Evolutionary conservation across 2,888 invertebrate species (phyloP).

Genomic region (Salpingus planirostris): DNA sequence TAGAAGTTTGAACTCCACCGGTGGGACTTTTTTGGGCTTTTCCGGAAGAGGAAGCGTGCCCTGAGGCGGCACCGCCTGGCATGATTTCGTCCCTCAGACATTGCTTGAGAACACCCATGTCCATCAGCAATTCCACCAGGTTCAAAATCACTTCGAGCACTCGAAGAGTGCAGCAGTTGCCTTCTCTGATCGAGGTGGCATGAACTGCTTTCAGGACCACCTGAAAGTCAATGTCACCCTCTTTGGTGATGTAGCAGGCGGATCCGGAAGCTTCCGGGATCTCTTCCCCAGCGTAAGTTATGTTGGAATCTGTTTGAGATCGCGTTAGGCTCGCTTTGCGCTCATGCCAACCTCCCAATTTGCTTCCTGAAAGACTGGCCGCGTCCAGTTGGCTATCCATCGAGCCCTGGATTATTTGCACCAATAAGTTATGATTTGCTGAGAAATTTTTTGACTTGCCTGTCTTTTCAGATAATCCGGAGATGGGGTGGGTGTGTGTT

Average conservation of each 20-base stretch:
- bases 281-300: slow-evolving; percentile 79
- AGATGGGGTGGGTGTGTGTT: slow-evolving; percentile 88
- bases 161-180: slow-evolving; percentile 71
- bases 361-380: slow-evolving; percentile 51
- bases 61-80: slow-evolving; percentile 17
- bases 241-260: slow-evolving; percentile 84
- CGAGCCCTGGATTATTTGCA: slow-evolving; percentile 53
- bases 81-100: slow-evolving; percentile 45
- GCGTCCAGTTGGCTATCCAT: slow-evolving; percentile 77
- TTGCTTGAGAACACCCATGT: slow-evolving; percentile 73
- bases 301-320: slow-evolving; percentile 88
- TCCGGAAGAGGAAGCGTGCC: slow-evolving; percentile 22
- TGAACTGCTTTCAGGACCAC: slow-evolving; percentile 84
- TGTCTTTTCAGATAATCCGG: slow-evolving; percentile 78
- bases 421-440: slow-evolving; percentile 6
- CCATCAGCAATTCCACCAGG: slow-evolving; percentile 82
- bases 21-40: slow-evolving; percentile 23
- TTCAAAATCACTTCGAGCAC: slow-evolving; percentile 91
- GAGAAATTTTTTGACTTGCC: slow-evolving; percentile 37
- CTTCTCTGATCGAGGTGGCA: slow-evolving; percentile 76
- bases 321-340: slow-evolving; percentile 62
- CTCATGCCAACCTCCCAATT: slow-evolving; percentile 53
- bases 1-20: slow-evolving; percentile 21
- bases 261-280: slow-evolving; percentile 84
- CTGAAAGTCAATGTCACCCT: slow-evolving; percentile 88